Percentiles rank a stretch among this genome's conserved stretches.
Conservation (phyloP, 1,140 invertebrate species). For the Oncopodura yosiiana region DNA sequence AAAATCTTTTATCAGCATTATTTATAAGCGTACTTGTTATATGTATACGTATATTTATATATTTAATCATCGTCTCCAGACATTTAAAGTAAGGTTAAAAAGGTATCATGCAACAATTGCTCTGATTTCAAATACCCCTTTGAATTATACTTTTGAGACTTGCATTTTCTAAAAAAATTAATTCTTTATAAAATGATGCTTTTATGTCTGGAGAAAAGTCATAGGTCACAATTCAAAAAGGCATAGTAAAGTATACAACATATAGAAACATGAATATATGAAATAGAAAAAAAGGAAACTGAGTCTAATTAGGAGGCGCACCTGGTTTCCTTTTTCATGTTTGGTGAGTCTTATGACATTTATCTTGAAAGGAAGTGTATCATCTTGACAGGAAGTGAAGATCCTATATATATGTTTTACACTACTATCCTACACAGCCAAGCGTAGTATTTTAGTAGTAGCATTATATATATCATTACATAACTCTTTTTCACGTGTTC, state of each 20-base stretch:
- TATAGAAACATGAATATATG: background rate
- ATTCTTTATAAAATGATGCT: background rate
- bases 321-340: constrained; percentile 35
- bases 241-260: background rate
- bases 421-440: background rate
- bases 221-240: background rate
- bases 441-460: no score
- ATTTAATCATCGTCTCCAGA: no score
- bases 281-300: constrained; percentile 29
- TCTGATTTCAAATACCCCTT: no score
- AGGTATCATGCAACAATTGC: no score
- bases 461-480: no score
- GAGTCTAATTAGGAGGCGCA: constrained; percentile 29
- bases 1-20: no score
- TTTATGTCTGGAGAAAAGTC: background rate
- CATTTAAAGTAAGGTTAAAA: no score
- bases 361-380: constrained; percentile 32
- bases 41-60: no score
- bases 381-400: constrained; percentile 33
- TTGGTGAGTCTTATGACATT: constrained; percentile 26
- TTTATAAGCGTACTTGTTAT: no score
- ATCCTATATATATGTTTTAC: constrained; percentile 3
- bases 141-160: no score
- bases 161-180: no score
- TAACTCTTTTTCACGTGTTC: no score